Evolutionary conservation across 1,140 invertebrate genomes (phyloP), one percentile per base, ranked within the genome.

Genomic region (Linepithema humile): DNA sequence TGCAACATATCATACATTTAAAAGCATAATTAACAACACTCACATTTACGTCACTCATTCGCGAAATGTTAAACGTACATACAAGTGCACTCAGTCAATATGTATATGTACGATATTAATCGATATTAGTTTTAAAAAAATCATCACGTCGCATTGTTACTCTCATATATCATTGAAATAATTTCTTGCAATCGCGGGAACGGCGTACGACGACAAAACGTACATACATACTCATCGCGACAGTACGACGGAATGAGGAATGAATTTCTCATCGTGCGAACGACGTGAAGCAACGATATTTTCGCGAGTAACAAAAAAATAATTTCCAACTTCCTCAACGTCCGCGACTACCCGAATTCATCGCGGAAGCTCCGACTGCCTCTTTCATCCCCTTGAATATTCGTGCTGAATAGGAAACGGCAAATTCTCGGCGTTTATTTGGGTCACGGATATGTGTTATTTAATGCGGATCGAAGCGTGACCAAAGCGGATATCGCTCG

Each of bases 381-480:
- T 29, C 35, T 15, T 45, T 69, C 12, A 15, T 32, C 20, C 4
- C 32, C 23, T 20, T 20, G 20, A 43, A 50, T 38, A 45, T 64
- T 17, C n/a, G 48, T 26, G 40, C 20, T 29, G 55, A 55, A 45
- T 35, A 35, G 55, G n/a, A 70, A 50, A 35, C 15, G 5, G 45
- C 20, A 26, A 69, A 73, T 82, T 67, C 32, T 70, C 40, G 32
- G 2, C 3, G 15, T 43, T 57, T 70, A 87, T 86, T 86, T 87
- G 26, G 85, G 84, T 87, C 85, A 86, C 23, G 70, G 40, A 69
- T 83, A 65, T 60, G 75, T 73, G 85, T 85, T 85, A 85, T 85
- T 87, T 87, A 85, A 87, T 45, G 53, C 29, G 50, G 23, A 40
- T 45, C 10, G 48, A 50, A 62, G 43, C 48, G 32, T 55, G 60